Conservation (phyloP, 2,888 invertebrate species). For the Cyrtodaria siliqua region DNA sequence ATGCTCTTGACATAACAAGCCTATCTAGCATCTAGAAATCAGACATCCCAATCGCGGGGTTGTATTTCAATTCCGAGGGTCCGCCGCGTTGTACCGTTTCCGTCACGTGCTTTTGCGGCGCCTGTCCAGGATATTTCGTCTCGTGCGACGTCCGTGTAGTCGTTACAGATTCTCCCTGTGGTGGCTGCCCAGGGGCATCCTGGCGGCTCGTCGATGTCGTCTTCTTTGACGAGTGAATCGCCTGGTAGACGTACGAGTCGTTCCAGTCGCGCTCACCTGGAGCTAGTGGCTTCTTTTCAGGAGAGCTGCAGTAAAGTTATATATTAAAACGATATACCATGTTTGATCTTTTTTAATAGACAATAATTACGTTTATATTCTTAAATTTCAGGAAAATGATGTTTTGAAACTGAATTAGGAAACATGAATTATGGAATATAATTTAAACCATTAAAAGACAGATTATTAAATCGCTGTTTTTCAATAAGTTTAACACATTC, state of each 20-base stretch:
- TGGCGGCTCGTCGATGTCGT: slow-evolving; percentile 14
- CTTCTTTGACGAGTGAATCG: slow-evolving; percentile 48
- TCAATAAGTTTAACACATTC: no score
- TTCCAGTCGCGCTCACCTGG: slow-evolving; percentile 59
- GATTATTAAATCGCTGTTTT: no score
- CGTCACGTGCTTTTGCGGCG: slow-evolving; percentile 53
- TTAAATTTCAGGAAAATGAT: no score
- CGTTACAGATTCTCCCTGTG: slow-evolving; percentile 38
- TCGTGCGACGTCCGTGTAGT: slow-evolving; percentile 43
- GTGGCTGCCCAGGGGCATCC: slow-evolving; percentile 41
- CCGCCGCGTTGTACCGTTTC: slow-evolving; percentile 51
- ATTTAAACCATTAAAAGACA: no score
- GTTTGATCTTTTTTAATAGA: no score
- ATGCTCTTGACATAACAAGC: no score
- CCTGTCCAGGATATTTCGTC: slow-evolving; percentile 53
- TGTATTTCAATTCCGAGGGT: slow-evolving; percentile 31
- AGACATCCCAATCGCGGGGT: slow-evolving; percentile 50
- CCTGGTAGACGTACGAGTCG: slow-evolving; percentile 58
- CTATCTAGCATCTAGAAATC: slow-evolving; percentile 45
- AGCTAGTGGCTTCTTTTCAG: no score
- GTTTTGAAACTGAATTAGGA: no score
- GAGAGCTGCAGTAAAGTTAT: no score
- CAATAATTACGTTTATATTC: no score
- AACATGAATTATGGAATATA: no score
- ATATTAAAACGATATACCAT: no score